Conservation (phyloP, 2,888 invertebrate genomes). For the Microctonus aethiopoides region DNA sequence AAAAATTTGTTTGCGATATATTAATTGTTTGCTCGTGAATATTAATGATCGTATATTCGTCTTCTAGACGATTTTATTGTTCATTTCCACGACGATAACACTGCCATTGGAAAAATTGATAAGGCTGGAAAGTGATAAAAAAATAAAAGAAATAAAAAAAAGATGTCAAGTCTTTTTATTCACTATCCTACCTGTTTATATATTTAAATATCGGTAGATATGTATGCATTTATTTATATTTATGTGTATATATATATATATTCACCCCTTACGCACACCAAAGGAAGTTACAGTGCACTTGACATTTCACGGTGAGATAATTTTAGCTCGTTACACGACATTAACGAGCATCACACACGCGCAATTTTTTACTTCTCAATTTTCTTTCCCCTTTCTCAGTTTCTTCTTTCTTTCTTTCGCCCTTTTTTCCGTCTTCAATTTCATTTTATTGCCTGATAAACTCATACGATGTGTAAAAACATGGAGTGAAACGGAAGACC, state of each 20-base stretch:
- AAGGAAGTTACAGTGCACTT: constrained; percentile 52
- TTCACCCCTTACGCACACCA: constrained; percentile 26
- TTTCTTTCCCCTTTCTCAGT: constrained; percentile 3
- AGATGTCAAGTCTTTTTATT: background rate
- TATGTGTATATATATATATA: background rate
- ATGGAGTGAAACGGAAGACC: background rate
- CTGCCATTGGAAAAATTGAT: background rate
- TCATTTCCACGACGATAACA: background rate
- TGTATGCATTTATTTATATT: background rate
- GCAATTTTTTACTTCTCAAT: constrained; percentile 40
- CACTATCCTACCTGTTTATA: constrained; percentile 8
- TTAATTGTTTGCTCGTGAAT: constrained; percentile 38
- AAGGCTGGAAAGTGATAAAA: no score
- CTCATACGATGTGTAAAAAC: background rate
- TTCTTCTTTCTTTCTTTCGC: background rate
- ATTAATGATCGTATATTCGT: constrained; percentile 32
- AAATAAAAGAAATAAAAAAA: constrained; percentile 11
- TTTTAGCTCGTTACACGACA: constrained; percentile 58
- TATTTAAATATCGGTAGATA: background rate
- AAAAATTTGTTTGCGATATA: constrained; percentile 27
- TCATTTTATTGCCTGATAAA: background rate
- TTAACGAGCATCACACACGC: constrained; percentile 48
- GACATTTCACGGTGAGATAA: constrained; percentile 56
- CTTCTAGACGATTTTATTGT: constrained; percentile 32
- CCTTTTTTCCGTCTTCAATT: background rate